These are phyloP conservation scores for Balearica regulorum DNA, from an alignment of 2,797 vertebrate genomes.

Conservation along the genomic window DNA sequence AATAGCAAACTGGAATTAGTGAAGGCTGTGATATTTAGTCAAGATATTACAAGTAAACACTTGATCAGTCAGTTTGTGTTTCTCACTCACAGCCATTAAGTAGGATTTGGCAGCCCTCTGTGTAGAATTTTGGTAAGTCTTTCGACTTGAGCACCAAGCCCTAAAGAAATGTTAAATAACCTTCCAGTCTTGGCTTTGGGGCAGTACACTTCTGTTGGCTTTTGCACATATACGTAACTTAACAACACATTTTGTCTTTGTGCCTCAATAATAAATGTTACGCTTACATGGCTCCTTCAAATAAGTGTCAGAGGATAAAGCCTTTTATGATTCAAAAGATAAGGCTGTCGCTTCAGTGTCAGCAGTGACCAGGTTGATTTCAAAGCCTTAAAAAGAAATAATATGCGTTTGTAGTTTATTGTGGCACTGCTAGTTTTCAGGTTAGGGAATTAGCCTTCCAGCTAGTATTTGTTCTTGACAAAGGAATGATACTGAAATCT, in stretches of 20 bases:
- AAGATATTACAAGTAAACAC: background rate
- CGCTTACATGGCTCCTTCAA: background rate
- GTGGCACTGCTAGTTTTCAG: background rate
- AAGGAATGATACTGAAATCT: background rate
- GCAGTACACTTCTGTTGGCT: background rate
- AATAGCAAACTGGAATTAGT: background rate
- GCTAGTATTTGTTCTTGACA: background rate
- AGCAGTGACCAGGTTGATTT: background rate
- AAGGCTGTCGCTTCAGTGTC: background rate
- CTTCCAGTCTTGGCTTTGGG: background rate
- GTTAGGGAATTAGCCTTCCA: background rate
- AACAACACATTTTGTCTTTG: background rate
- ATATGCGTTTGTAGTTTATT: background rate
- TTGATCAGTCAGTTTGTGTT: background rate
- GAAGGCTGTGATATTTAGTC: background rate
- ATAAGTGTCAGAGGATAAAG: background rate
- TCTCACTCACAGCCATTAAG: background rate
- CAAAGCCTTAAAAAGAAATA: background rate
- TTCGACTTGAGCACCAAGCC: background rate
- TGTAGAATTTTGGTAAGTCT: background rate
- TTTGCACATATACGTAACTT: background rate
- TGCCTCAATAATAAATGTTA: background rate
- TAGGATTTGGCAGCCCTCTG: background rate
- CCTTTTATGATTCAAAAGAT: background rate
- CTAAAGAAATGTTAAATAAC: background rate